phyloP scores from a whole-genome alignment of 1,140 invertebrate genomes.

The Chionoecetes opilio region DNA sequence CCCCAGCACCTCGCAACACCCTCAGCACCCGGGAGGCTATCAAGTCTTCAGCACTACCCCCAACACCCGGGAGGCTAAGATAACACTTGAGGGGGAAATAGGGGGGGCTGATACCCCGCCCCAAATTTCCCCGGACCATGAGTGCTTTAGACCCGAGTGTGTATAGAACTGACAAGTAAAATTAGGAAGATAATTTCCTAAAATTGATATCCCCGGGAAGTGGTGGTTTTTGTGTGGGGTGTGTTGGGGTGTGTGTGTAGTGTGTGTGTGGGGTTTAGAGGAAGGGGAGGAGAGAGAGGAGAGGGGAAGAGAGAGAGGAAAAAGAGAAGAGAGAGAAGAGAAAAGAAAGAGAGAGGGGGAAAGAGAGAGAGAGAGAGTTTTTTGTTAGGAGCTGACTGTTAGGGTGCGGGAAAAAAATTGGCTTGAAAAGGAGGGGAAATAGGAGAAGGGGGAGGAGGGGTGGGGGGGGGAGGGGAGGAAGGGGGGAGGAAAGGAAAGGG shows the following conservation, averaged over 20 bases:
- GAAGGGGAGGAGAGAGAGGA: neutral
- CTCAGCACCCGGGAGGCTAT: neutral
- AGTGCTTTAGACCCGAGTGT: neutral
- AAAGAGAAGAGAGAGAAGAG: neutral
- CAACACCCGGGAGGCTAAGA: too few relatives aligned
- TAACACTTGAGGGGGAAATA: too few relatives aligned
- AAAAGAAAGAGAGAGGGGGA: neutral
- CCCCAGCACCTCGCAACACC: neutral
- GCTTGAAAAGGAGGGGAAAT: neutral
- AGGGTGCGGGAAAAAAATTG: neutral
- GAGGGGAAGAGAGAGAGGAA: neutral
- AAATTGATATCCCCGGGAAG: constrained; percentile 34
- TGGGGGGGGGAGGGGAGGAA: neutral
- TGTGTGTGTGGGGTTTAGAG: too few relatives aligned
- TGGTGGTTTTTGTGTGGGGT: too few relatives aligned
- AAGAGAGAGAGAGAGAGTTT: neutral
- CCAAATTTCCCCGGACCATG: neutral
- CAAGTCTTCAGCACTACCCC: too few relatives aligned
- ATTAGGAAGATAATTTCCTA: constrained; percentile 37
- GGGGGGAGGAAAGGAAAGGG: too few relatives aligned
- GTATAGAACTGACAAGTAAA: constrained; percentile 64
- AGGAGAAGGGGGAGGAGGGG: neutral
- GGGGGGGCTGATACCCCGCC: neutral
- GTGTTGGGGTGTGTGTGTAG: too few relatives aligned
- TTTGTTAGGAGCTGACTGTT: neutral